Conservation (phyloP, 2,797 vertebrate species). For the Calcarius lapponicus region DNA sequence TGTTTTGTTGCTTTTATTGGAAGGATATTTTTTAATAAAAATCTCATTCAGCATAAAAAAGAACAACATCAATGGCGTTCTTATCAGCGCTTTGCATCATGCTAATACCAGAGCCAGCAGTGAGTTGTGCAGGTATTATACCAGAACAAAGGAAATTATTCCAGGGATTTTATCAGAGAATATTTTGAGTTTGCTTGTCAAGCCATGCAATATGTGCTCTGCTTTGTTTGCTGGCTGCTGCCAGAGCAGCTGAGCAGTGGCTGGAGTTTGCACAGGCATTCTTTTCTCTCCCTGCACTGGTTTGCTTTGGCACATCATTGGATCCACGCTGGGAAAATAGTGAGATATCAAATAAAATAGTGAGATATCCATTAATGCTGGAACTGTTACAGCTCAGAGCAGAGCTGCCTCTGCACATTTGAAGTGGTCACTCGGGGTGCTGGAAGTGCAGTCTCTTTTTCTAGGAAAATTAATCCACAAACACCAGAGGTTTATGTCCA, state of each 20-base stretch:
- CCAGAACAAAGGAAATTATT: neutral
- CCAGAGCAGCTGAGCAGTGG: neutral
- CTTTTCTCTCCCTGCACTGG: neutral
- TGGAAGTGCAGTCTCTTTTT: neutral
- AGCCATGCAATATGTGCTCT: neutral
- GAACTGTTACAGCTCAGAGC: neutral
- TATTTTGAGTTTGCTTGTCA: neutral
- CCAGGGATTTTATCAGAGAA: neutral
- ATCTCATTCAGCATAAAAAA: neutral
- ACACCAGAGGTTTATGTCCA: too few species aligned
- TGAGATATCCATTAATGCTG: neutral
- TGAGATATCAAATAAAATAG: neutral
- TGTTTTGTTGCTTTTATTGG: neutral
- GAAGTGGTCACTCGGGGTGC: neutral
- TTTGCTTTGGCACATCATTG: neutral
- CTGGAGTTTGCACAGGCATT: neutral
- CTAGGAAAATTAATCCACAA: too few species aligned
- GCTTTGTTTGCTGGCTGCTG: neutral
- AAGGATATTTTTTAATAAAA: neutral
- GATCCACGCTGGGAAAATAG: neutral
- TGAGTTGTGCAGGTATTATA: neutral
- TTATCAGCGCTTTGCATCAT: neutral
- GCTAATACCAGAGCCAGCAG: neutral
- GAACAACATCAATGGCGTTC: neutral
- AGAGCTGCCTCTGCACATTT: accelerated